Conservation (phyloP, 2,113 vertebrate species). For the Prionailurus bengalensis region DNA sequence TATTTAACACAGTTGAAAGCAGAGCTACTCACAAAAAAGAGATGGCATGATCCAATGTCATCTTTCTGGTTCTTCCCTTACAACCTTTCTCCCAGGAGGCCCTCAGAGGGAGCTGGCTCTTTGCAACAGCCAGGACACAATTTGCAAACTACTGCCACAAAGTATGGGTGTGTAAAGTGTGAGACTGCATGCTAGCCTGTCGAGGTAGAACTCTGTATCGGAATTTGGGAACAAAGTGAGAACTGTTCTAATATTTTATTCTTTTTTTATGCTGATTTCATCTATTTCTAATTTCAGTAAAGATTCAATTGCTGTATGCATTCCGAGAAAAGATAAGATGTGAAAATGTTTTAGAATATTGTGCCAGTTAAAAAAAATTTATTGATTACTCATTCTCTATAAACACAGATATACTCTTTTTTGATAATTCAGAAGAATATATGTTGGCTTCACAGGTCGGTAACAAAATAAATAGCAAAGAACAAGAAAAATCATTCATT, state of each 20-base stretch:
- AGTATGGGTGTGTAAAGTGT: rapidly evolving
- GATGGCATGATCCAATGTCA: rapidly evolving
- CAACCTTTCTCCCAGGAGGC: neutral
- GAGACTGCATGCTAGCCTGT: neutral
- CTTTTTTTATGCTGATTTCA: neutral
- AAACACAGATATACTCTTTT: neutral
- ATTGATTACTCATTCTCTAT: neutral
- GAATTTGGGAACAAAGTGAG: neutral
- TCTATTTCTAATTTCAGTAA: neutral
- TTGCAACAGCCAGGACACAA: neutral
- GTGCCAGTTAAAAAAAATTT: neutral
- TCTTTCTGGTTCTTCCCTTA: neutral
- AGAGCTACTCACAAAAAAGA: neutral
- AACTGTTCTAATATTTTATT: neutral
- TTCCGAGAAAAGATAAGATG: neutral
- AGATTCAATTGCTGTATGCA: neutral
- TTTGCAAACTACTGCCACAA: neutral
- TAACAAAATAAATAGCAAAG: constrained; percentile 44
- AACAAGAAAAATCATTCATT: neutral
- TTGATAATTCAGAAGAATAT: constrained; percentile 52
- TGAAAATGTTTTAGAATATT: neutral
- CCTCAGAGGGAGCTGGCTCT: rapidly evolving
- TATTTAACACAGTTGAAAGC: neutral
- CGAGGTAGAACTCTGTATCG: neutral
- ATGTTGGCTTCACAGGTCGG: neutral